Base-by-base conservation (phyloP, 2,888 invertebrate genomes). In the Glyphotaelius pellucidus region DNA sequence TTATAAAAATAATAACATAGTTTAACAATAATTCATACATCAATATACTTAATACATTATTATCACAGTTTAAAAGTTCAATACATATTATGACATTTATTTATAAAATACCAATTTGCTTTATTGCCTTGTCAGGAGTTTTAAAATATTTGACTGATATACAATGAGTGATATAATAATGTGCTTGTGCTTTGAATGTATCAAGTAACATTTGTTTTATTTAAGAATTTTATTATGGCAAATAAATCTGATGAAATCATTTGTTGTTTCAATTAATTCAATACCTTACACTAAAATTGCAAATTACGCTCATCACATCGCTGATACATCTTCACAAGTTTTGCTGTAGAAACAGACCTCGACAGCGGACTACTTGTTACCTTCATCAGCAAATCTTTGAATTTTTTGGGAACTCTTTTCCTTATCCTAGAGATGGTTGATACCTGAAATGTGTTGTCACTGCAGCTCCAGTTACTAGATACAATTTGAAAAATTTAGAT, bases 111-210 rank as follows among this genome's bases (percentile, higher is more conserved):
- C 80, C 30, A 87, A 85, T 90, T 92, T 93, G 93, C 93, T 93
- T 93, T 91, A 92, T 90, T 90, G 93, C 93, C 93, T 93, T 93
- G 93, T 93, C 93, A 93, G 93, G 93, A 93, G 93, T 93, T 93
- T 93, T 93, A 91, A 92, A 95, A 95, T 95, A 95, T 95, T 93
- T 95, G 96, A 96, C 96, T 96, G 96, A 96, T 95, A 94, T 95
- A 94, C 94, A 95, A 95, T 95, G 95, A 95, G 96, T 95, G 95
- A 95, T 93, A 93, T 93, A 93, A 93, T 90, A 94, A 95, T 95
- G 95, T 95, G 96, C 96, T 96, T 96, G 95, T 95, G 96, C 96
- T 96, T 96, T 95, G 95, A 95, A 95, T 96, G 95, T 96, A 95
- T 94, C 95, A 95, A 95, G 95, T 95, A 94, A 93, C 93, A 93